These are phyloP conservation scores for Trigoniulus corallinus DNA, from an alignment of 1,140 invertebrate species.

Conservation along the genomic window DNA sequence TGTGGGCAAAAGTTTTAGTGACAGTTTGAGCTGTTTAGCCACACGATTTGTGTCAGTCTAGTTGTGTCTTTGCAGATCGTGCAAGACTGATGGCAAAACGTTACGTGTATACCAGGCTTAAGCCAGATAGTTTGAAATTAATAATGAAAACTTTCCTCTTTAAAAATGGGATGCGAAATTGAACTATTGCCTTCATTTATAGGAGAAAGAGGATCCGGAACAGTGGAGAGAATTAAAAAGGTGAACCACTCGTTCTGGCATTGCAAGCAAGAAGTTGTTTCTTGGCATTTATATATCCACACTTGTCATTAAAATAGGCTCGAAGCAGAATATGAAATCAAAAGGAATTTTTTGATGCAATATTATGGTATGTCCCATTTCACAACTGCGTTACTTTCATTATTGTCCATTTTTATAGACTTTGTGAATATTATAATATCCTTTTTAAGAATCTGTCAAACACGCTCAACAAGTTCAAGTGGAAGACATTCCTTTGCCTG, in stretches of 20 bases:
- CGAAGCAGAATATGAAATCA: slow-evolving; percentile 83
- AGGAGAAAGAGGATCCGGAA: slow-evolving; percentile 93
- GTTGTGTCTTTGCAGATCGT: too few species aligned
- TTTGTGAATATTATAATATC: background rate
- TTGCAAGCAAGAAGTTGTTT: too few species aligned
- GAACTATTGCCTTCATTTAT: slow-evolving; percentile 15
- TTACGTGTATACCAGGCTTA: too few species aligned
- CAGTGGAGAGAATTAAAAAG: slow-evolving; percentile 76
- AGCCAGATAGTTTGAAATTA: too few species aligned
- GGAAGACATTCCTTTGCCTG: slow-evolving; percentile 90
- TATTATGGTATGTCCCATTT: slow-evolving; percentile 44
- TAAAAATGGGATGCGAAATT: slow-evolving; percentile 12
- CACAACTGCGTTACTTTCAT: background rate
- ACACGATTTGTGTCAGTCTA: too few species aligned
- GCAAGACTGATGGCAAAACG: too few species aligned
- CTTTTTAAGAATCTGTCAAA: slow-evolving; percentile 55
- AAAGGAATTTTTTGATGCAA: slow-evolving; percentile 62
- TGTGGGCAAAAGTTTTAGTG: too few species aligned
- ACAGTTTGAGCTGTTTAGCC: too few species aligned
- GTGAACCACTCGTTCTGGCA: background rate
- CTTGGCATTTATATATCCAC: too few species aligned
- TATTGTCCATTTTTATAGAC: background rate
- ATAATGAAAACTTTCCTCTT: slow-evolving; percentile 3
- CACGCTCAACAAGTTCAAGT: slow-evolving; percentile 88
- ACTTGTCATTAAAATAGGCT: slow-evolving; percentile 35